Percentiles rank a stretch among this genome's conserved stretches.
Evolutionary conservation across 1,140 invertebrate genomes (phyloP).

Genomic region (Bombus breviceps): DNA sequence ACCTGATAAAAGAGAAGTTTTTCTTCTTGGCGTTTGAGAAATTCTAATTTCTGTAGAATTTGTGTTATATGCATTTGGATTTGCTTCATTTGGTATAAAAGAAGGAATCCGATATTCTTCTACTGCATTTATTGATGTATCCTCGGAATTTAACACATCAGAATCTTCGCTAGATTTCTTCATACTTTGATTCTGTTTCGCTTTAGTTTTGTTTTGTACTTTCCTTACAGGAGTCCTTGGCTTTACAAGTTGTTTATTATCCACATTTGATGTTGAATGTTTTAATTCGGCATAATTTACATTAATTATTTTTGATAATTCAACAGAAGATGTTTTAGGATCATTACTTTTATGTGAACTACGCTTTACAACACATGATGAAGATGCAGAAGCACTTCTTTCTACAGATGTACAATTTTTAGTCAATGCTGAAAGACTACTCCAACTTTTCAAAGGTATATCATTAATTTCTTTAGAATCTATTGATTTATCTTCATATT

Average conservation of each 20-base stretch:
- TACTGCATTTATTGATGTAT: constrained; percentile 24
- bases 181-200: constrained; percentile 24
- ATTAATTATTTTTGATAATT: constrained; percentile 74
- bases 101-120: constrained; percentile 42
- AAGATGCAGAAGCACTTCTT: constrained; percentile 23
- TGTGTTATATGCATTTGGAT: too few species aligned
- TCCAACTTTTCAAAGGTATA: constrained; percentile 71
- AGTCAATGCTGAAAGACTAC: constrained; percentile 68
- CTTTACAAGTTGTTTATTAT: constrained; percentile 34
- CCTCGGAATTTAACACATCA: constrained; percentile 64
- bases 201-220: constrained; percentile 55
- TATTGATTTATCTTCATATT: constrained; percentile 12
- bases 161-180: constrained; percentile 56
- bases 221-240: constrained; percentile 52
- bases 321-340: constrained; percentile 35
- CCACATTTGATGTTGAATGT: constrained; percentile 21
- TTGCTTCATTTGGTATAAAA: background rate
- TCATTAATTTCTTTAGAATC: constrained; percentile 40
- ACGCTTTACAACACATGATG: constrained; percentile 11
- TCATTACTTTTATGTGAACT: constrained; percentile 29
- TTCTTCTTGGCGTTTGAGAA: constrained; percentile 50
- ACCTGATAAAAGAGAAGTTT: constrained; percentile 61
- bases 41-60: constrained; percentile 34
- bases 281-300: constrained; percentile 72
- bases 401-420: constrained; percentile 43